Conservation (phyloP, 2,113 vertebrate species). For the Corythoichthys intestinalis region DNA sequence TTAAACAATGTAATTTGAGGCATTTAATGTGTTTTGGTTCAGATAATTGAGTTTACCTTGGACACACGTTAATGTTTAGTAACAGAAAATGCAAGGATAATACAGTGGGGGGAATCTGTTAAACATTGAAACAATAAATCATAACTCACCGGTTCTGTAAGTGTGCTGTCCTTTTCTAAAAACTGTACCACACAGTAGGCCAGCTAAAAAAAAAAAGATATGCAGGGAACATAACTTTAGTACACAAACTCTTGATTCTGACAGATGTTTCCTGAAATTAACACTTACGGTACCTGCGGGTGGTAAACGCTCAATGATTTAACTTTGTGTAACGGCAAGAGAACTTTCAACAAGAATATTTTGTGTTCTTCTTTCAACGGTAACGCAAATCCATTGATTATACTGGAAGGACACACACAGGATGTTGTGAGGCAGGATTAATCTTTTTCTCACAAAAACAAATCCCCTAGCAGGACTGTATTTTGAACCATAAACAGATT, state of each 20-base stretch:
- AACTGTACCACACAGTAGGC: conserved; percentile 75
- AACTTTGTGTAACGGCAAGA: conserved; percentile 98
- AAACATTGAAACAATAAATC: not conserved
- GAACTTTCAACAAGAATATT: conserved; percentile 96
- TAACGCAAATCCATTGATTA: conserved; percentile 99
- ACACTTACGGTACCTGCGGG: conserved; percentile 82
- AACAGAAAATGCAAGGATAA: too few species aligned
- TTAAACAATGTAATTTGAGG: not conserved
- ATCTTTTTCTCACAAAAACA: not conserved
- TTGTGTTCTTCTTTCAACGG: conserved; percentile 99
- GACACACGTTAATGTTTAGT: too few species aligned
- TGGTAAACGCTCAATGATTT: conserved; percentile 99
- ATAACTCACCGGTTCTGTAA: conserved; percentile 68
- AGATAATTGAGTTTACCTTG: too few species aligned
- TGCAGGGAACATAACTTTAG: not conserved
- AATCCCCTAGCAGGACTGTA: too few species aligned
- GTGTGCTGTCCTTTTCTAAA: conserved; percentile 73
- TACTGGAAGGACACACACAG: conserved; percentile 68
- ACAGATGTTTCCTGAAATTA: not conserved
- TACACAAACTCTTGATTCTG: not conserved
- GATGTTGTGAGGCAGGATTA: not conserved
- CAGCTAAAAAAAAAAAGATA: conserved; percentile 37
- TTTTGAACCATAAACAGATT: not conserved
- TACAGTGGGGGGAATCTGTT: too few species aligned
- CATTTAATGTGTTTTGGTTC: not conserved